A percentile compares a stretch with the other conserved stretches of the same genome.
These are phyloP conservation scores for Anastrepha ludens DNA, from an alignment of 1,140 invertebrate genomes.

Conservation along the genomic window DNA sequence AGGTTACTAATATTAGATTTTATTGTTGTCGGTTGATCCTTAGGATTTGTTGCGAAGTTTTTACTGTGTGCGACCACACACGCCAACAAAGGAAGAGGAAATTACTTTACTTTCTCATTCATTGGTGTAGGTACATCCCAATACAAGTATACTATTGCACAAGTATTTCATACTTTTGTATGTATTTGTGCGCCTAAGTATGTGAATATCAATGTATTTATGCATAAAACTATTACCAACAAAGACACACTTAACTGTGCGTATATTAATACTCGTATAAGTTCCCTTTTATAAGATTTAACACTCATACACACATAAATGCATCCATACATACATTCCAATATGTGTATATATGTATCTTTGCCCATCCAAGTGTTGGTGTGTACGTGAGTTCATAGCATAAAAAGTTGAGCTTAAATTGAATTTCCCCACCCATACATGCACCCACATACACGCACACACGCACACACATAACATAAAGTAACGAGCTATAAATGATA, in stretches of 20 bases:
- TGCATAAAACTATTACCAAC: not conserved
- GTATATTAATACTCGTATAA: slow-evolving; percentile 1
- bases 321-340: not conserved
- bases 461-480: not conserved
- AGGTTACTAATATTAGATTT: not conserved
- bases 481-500: slow-evolving; percentile 42
- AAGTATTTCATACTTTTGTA: too few species aligned
- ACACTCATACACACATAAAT: not conserved
- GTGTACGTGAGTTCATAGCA: not conserved
- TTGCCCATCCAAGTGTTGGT: not conserved
- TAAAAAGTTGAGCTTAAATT: not conserved
- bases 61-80: not conserved
- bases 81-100: too few species aligned
- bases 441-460: not conserved
- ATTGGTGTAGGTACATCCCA: too few species aligned
- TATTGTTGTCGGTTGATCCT: not conserved
- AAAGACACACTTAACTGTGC: not conserved
- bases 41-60: not conserved
- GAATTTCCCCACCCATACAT: not conserved
- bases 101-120: too few species aligned
- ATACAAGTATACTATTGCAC: too few species aligned
- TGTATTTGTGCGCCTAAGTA: too few species aligned
- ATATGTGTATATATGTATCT: not conserved
- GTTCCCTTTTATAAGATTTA: slow-evolving; percentile 6
- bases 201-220: too few species aligned